Evolutionary conservation across 2,797 vertebrate genomes (phyloP), one percentile per base, ranked within the genome.

Genomic region (Anableps anableps): DNA sequence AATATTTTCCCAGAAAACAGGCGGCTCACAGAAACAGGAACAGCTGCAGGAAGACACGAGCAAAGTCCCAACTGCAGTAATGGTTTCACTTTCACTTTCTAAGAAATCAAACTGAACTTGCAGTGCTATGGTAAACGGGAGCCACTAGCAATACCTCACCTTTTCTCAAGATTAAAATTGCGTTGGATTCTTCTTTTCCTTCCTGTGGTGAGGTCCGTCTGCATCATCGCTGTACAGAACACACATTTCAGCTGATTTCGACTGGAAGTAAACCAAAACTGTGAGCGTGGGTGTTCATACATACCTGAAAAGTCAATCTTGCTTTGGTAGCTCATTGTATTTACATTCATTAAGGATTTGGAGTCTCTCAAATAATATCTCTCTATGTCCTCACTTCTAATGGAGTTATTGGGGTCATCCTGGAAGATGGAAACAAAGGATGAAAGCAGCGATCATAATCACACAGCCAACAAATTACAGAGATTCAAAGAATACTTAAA

Each of bases 291-390:
- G 41, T 29, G 14, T 4, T 13, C 0, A 0, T 38, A 47, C 0
- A 82, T 95, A 98, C 97, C 96, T 94, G 95, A 85, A 72, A 98
- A 97, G 83, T 97, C 94, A 43, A 97, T 89, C 0, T 41, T 74
- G 89, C 93, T 93, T 86, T 75, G 89, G 86, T 92, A 94, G 89
- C 89, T 93, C 64, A 76, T 77, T 80, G 95, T 96, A 9, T 79
- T 79, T 68, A 88, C 94, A 45, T 73, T 85, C 72, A 97, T 45
- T 82, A 90, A 85, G 13, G 66, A 95, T 17, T 78, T 91, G n/a
- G 95, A 90, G 84, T 97, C 90, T 83, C 58, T 87, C 85, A 66
- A 85, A 90, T 96, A 97, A 88, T 86, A 93, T 11, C n/a, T 93
- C 78, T 98, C 97, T 72, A 97, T 94, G 74, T 94, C 93, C 83